Conservation (phyloP, 2,113 vertebrate species). For the Sphaerodactylus townsendi region DNA sequence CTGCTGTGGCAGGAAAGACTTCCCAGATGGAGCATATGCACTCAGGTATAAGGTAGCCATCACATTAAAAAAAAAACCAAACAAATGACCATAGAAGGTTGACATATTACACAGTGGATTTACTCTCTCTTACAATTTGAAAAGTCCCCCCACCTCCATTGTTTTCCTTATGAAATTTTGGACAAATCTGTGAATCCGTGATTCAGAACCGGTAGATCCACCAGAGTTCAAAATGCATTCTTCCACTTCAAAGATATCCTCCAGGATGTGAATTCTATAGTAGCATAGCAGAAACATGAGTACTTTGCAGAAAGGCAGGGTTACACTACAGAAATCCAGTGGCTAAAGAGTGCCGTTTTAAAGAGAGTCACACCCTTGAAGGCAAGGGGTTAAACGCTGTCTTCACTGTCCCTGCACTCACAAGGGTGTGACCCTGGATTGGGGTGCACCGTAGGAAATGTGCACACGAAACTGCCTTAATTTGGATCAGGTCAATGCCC, state of each 20-base stretch:
- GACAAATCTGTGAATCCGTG: background rate
- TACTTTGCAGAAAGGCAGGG: too few species aligned
- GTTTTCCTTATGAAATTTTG: background rate
- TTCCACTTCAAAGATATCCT: background rate
- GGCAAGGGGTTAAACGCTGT: too few species aligned
- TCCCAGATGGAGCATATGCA: background rate
- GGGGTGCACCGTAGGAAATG: too few species aligned
- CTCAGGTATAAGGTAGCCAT: background rate
- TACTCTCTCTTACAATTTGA: background rate
- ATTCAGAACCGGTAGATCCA: background rate
- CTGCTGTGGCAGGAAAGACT: background rate
- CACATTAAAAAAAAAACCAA: too few species aligned
- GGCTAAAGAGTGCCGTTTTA: too few species aligned
- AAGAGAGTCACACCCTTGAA: too few species aligned
- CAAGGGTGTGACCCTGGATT: too few species aligned
- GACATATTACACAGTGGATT: background rate
- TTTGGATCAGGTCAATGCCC: too few species aligned
- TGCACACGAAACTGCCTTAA: too few species aligned
- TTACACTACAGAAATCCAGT: too few species aligned
- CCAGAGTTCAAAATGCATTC: too few species aligned
- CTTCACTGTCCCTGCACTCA: too few species aligned
- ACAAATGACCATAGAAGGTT: background rate
- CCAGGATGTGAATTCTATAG: background rate
- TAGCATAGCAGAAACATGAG: background rate
- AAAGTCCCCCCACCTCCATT: background rate